Evolutionary conservation across 2,113 vertebrate genomes (phyloP).

Genomic region (human (Homo sapiens)): GRCh38 chr9:83757001-83757500

Average conservation of each 20-base stretch:
- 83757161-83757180: background rate
- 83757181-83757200: background rate
- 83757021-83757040: background rate
- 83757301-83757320: background rate
- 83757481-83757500: conserved; percentile 34
- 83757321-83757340: background rate
- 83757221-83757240: background rate
- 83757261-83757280: background rate
- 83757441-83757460: background rate
- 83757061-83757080: background rate
- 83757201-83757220: background rate
- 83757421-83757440: background rate
- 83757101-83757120: background rate
- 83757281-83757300: background rate
- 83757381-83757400: background rate
- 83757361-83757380: background rate
- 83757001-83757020: background rate
- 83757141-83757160: background rate
- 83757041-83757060: background rate
- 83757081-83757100: conserved; percentile 5
- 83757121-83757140: background rate
- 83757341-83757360: background rate
- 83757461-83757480: background rate
- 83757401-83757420: background rate
- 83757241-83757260: background rate